Evolutionary conservation across 2,113 vertebrate genomes (phyloP).

Genomic region (Butastur rufipennis): DNA sequence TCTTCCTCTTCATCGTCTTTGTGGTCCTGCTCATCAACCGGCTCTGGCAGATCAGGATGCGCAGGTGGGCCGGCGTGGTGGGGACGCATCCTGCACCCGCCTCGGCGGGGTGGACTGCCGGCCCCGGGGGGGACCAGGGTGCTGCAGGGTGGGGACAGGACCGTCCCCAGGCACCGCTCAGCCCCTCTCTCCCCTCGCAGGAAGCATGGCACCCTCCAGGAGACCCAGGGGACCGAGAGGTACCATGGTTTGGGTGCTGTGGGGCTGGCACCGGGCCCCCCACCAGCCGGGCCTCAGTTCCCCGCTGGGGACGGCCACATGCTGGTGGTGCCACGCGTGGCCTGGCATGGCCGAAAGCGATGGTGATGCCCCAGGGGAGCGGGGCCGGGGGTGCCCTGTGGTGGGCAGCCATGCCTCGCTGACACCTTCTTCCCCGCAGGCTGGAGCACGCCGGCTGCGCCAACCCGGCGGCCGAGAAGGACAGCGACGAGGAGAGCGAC

Average conservation of each 20-base stretch:
- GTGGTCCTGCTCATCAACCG: conserved; percentile 72
- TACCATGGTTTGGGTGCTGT: neutral
- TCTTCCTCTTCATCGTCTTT: conserved; percentile 85
- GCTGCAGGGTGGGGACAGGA: neutral
- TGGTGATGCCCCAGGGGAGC: rapidly evolving
- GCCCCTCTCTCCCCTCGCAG: neutral
- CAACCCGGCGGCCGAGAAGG: neutral
- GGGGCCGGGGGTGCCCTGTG: neutral
- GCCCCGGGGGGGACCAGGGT: too few relatives aligned
- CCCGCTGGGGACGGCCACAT: neutral
- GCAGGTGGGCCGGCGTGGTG: neutral
- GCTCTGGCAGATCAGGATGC: conserved; percentile 63
- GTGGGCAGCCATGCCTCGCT: neutral
- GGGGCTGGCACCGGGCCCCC: neutral
- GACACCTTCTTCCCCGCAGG: neutral
- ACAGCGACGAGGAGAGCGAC: neutral
- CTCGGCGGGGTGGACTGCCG: rapidly evolving
- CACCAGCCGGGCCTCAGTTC: rapidly evolving
- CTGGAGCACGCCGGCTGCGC: neutral
- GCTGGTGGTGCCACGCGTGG: neutral
- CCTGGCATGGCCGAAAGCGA: neutral
- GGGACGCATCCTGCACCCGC: neutral
- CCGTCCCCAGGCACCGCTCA: neutral
- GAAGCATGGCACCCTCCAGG: neutral
- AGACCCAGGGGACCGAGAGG: neutral